Evolutionary conservation across 2,113 vertebrate species (phyloP), one percentile per base, ranked within the genome.

Genomic region (Myodes glareolus): DNA sequence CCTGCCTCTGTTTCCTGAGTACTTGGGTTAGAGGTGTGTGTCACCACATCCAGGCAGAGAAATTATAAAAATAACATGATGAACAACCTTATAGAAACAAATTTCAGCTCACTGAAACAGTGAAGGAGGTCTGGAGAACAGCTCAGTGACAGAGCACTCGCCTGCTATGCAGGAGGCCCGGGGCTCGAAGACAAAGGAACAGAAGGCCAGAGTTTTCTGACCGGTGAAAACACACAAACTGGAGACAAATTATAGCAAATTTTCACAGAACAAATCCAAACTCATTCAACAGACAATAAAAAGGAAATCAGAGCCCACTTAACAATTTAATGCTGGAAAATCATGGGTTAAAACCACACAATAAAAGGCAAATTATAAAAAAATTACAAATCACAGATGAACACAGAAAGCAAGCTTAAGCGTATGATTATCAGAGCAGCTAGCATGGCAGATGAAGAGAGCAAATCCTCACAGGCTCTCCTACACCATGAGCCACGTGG

Each of bases 371-470:
- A 84, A n/a, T 87, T 55, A 93, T 76, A 93, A 91, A 91, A 91
- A 80, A 93, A n/a, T 75, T 68, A 91, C 21, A 75, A 63, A 77
- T 63, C 10, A 87, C 5, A 45, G 29, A 88, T 88, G 39, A 88
- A 67, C 33, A 87, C 90, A 90, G 87, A 90, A 90, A 68, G 45
- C 14, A 90, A 95, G 90, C 78, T 63, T 87, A 87, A 87, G 91
- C 17, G 68, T 36, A 70, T 16, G 82, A 84, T 47, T 80, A 72
- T 52, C n/a, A 50, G 81, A 67, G 45, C 45, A 94, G 91, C 72
- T 78, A n/a, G 11, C 29, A 7, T 0, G 45, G n/a, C 45, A 80
- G 39, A 63, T 89, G 58, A 67, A 92, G 70, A 47, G 2, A 70
- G 61, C 27, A 82, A 90, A 73, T 77, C 77, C 90, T 93, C 58